These are phyloP conservation scores for Axinella damicornis DNA, from an alignment of 37 sponge, comb jelly and placozoan genomes.

Conservation along the genomic window DNA sequence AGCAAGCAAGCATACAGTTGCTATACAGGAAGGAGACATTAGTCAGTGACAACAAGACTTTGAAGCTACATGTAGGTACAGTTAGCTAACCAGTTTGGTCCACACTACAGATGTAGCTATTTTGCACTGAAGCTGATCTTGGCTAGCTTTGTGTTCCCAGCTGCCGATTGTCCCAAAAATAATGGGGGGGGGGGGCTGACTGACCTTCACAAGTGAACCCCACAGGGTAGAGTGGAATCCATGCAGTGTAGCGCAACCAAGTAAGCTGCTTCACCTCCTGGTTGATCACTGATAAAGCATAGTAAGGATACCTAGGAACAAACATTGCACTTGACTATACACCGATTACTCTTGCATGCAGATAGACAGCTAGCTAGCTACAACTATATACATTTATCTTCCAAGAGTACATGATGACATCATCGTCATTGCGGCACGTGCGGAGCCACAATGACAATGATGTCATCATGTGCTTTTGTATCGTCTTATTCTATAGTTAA, in stretches of 20 bases:
- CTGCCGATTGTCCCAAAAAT: no score
- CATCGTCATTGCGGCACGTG: background rate
- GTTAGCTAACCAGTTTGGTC: no score
- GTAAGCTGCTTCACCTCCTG: slow-evolving; percentile 68
- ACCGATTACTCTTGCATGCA: no score
- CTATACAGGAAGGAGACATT: slow-evolving; percentile 15
- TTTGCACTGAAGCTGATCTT: background rate
- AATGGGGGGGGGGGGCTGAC: background rate
- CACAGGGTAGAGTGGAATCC: slow-evolving; percentile 94
- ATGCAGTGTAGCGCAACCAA: slow-evolving; percentile 92
- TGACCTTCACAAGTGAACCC: slow-evolving; percentile 91
- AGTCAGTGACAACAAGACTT: background rate
- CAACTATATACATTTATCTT: background rate
- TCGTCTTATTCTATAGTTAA: no score
- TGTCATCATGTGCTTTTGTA: no score
- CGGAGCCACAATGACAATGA: no score
- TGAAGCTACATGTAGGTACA: no score
- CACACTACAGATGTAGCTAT: background rate
- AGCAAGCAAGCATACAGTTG: slow-evolving; percentile 46
- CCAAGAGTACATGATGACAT: background rate
- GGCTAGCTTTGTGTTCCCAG: background rate
- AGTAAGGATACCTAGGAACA: slow-evolving; percentile 85
- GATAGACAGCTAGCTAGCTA: background rate
- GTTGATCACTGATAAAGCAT: slow-evolving; percentile 75
- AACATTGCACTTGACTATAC: no score